Evolutionary conservation across 2,888 invertebrate species (phyloP).

Genomic region (Limnephilus auricula): DNA sequence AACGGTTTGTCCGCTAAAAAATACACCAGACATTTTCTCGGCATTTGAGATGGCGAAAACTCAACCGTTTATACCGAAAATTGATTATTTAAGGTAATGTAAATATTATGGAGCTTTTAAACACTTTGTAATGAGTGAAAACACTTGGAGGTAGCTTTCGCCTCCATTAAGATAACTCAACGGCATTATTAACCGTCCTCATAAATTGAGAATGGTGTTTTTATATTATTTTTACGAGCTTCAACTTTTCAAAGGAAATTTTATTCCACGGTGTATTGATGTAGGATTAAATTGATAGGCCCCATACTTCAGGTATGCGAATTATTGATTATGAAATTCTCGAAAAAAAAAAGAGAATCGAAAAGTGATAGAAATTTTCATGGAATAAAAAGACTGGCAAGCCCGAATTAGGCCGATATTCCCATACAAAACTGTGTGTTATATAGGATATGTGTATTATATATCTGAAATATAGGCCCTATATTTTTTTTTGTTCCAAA

Average conservation of each 20-base stretch:
- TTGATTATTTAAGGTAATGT: background rate
- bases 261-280: background rate
- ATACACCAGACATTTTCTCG: background rate
- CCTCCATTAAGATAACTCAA: conserved; percentile 33
- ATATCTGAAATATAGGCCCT: too few species aligned
- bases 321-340: too few species aligned
- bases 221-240: conserved; percentile 27
- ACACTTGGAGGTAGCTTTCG: background rate
- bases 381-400: too few species aligned
- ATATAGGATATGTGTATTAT: too few species aligned
- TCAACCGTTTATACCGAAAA: background rate
- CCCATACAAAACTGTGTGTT: too few species aligned
- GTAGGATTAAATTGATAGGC: background rate
- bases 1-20: background rate
- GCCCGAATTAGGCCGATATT: too few species aligned
- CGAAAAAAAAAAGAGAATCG: too few species aligned
- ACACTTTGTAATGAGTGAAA: conserved; percentile 7
- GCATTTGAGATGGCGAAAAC: background rate
- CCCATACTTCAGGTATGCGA: too few species aligned
- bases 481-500: too few species aligned
- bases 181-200: conserved; percentile 12
- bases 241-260: background rate
- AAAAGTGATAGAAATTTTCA: too few species aligned
- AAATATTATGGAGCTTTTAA: conserved; percentile 21
- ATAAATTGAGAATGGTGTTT: conserved; percentile 26